Conservation (phyloP, 2,888 invertebrate species). For the Ferrisia virgata region DNA sequence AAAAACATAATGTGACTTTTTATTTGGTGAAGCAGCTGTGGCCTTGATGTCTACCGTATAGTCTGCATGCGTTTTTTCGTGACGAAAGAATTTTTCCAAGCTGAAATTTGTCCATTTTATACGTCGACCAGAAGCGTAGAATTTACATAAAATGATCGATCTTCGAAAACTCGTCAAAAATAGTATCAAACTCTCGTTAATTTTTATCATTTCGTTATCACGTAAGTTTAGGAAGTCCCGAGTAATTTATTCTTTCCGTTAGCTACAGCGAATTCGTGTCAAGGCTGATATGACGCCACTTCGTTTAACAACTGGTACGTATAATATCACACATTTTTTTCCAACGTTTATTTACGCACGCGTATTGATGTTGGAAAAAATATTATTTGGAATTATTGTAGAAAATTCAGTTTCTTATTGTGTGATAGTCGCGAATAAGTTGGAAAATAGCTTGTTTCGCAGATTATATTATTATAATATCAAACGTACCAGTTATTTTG, state of each 20-base stretch:
- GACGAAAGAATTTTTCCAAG: not conserved
- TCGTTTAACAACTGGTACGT: constrained; percentile 42
- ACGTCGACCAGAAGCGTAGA: not conserved
- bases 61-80: not conserved
- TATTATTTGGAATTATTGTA: not conserved
- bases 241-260: constrained; percentile 45
- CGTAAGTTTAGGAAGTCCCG: constrained; percentile 41
- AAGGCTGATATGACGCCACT: constrained; percentile 43
- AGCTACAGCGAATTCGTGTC: constrained; percentile 40
- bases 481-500: not conserved
- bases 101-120: not conserved
- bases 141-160: not conserved
- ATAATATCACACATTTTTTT: constrained; percentile 35
- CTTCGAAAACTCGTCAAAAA: constrained; percentile 7
- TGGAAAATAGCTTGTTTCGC: not conserved
- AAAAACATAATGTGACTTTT: not conserved
- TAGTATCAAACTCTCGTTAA: constrained; percentile 13
- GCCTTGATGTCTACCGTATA: not conserved
- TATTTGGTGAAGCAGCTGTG: not conserved
- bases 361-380: constrained; percentile 32
- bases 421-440: not conserved
- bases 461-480: no score
- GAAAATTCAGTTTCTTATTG: not conserved
- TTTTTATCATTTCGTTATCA: constrained; percentile 37
- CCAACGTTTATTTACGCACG: constrained; percentile 2